Evolutionary conservation across 2,888 invertebrate genomes (phyloP).

Genomic region (Emesis furor): DNA sequence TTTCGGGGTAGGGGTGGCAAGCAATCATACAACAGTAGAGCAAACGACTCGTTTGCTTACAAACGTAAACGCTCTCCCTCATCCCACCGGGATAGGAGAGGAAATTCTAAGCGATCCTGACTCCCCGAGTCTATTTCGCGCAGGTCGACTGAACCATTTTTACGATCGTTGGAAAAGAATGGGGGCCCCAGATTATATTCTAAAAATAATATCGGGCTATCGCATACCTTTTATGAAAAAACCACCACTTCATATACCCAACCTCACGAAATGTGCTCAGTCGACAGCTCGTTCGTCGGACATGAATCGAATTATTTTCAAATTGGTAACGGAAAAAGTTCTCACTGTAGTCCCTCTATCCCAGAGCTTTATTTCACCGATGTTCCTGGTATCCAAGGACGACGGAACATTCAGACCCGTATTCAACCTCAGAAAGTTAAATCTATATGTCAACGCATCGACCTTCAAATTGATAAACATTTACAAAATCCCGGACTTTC

Average conservation of each 20-base stretch:
- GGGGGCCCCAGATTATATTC: neutral
- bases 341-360: neutral
- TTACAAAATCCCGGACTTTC: neutral
- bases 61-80: conserved; percentile 4
- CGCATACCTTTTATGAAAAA: neutral
- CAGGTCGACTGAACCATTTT: neutral
- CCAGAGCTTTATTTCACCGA: neutral
- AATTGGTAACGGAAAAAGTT: neutral
- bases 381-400: neutral
- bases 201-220: conserved; percentile 1
- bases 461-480: neutral
- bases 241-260: neutral
- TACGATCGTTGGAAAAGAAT: neutral
- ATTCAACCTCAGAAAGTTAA: neutral
- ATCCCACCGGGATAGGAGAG: conserved; percentile 8
- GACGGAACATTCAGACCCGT: neutral
- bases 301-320: neutral
- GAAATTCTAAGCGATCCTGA: neutral
- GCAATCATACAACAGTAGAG: neutral
- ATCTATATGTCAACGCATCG: neutral
- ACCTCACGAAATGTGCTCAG: neutral
- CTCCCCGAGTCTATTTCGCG: neutral
- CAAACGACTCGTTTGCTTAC: neutral
- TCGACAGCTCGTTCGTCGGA: neutral
- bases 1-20: neutral